phyloP scores from a whole-genome alignment of 2,797 vertebrate genomes.

The Takifugu rubripes region DNA sequence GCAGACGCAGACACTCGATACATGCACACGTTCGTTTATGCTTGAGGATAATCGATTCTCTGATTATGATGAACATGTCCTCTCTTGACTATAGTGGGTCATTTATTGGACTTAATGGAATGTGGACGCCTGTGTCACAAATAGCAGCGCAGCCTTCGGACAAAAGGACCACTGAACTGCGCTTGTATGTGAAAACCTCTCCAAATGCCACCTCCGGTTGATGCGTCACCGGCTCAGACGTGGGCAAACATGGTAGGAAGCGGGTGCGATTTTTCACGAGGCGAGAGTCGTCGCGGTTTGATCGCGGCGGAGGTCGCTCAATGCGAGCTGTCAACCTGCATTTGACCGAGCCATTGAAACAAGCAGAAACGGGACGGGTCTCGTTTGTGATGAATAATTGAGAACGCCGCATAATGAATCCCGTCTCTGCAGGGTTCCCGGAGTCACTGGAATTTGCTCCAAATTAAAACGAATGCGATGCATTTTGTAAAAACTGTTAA shows the following conservation, averaged over 20 bases:
- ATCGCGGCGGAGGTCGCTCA: constrained; percentile 41
- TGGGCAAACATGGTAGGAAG: constrained; percentile 30
- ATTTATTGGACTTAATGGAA: constrained; percentile 44
- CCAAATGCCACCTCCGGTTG: constrained; percentile 41
- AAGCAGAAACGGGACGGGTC: constrained; percentile 50
- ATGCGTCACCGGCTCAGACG: constrained; percentile 45
- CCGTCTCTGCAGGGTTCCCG: constrained; percentile 57
- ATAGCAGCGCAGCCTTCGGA: constrained; percentile 34
- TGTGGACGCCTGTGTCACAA: constrained; percentile 21
- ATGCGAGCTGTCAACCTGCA: constrained; percentile 15
- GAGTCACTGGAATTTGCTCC: constrained; percentile 57
- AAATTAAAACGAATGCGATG: constrained; percentile 65
- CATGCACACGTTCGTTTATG: too few species aligned
- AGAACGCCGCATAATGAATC: constrained; percentile 71
- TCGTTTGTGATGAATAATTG: constrained; percentile 71
- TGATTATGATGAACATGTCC: too few species aligned
- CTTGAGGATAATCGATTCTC: too few species aligned
- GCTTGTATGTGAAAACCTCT: constrained; percentile 52
- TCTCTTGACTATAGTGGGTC: neutral
- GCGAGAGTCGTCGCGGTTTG: constrained; percentile 35
- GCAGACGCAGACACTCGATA: too few species aligned
- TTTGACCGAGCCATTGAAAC: constrained; percentile 43
- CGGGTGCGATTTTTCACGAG: constrained; percentile 15
- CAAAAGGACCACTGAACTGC: constrained; percentile 55
- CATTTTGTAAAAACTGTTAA: constrained; percentile 69